Evolutionary conservation across 2,797 vertebrate genomes (phyloP).

Genomic region (Cossypha caffra): DNA sequence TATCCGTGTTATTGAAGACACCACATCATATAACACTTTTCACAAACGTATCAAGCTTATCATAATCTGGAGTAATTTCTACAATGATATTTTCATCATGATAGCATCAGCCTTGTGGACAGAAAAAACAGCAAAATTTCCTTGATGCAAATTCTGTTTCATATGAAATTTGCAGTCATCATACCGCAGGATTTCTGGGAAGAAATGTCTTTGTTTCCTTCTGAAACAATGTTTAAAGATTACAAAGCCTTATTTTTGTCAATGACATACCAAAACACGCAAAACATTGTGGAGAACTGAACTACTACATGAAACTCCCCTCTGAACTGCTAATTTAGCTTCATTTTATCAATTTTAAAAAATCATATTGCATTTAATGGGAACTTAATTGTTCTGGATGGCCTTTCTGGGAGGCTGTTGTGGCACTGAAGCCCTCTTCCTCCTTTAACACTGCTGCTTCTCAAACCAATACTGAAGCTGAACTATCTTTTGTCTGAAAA

Average conservation of each 20-base stretch:
- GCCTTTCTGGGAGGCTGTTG: not conserved
- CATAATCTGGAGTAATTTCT: not conserved
- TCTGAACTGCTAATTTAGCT: not conserved
- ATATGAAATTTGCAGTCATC: not conserved
- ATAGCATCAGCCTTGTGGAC: slow-evolving; percentile 1
- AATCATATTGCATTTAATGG: not conserved
- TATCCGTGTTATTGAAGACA: not conserved
- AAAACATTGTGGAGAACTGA: not conserved
- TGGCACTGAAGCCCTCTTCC: not conserved
- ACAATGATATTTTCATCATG: not conserved
- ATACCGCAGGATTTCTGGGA: slow-evolving; percentile 8
- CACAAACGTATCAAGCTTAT: not conserved
- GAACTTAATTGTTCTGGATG: not conserved
- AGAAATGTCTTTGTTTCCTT: not conserved
- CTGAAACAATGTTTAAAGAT: not conserved
- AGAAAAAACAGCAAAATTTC: slow-evolving; percentile 36
- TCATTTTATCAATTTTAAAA: not conserved
- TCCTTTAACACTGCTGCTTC: not conserved
- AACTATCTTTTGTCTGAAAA: not conserved
- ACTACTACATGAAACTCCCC: fast-evolving
- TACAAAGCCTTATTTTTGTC: not conserved
- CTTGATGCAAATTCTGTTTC: slow-evolving; percentile 55
- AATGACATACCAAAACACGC: not conserved
- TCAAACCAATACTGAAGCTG: not conserved
- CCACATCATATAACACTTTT: not conserved